These are phyloP conservation scores for Varecia variegata DNA, from an alignment of 2,797 vertebrate genomes.

Conservation along the genomic window DNA sequence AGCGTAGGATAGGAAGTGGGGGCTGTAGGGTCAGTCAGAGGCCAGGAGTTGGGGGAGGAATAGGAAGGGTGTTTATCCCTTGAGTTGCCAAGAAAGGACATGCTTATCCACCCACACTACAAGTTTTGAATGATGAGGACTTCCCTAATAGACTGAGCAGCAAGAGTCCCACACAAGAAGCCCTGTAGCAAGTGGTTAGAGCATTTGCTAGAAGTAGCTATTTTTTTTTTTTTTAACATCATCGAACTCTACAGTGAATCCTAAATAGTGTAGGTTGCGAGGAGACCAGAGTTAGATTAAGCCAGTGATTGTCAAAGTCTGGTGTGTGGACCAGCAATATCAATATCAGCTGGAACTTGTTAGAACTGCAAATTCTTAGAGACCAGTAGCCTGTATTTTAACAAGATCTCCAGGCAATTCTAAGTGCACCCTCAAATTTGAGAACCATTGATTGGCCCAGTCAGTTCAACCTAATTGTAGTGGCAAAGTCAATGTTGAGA, in stretches of 20 bases:
- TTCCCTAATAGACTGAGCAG: constrained; percentile 2
- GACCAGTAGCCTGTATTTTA: neutral
- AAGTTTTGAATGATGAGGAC: neutral
- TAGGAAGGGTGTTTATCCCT: neutral
- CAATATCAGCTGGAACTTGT: neutral
- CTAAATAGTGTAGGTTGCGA: neutral
- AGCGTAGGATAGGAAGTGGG: neutral
- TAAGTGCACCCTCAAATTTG: neutral
- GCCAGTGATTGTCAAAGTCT: neutral
- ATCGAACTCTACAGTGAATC: neutral
- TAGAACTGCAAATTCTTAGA: neutral
- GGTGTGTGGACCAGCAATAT: neutral
- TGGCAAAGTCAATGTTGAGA: neutral
- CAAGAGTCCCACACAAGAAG: neutral
- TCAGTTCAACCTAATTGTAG: neutral
- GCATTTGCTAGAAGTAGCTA: neutral
- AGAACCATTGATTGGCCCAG: neutral
- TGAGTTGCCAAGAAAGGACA: neutral
- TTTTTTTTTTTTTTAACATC: neutral
- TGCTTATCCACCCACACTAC: neutral
- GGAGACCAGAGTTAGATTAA: constrained; percentile 1
- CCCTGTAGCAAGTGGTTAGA: neutral
- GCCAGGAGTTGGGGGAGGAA: neutral
- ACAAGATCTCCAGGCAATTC: constrained; percentile 6
- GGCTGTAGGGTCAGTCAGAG: neutral